phyloP scores from a whole-genome alignment of 2,113 vertebrate genomes.

The Charadrius vociferus region DNA sequence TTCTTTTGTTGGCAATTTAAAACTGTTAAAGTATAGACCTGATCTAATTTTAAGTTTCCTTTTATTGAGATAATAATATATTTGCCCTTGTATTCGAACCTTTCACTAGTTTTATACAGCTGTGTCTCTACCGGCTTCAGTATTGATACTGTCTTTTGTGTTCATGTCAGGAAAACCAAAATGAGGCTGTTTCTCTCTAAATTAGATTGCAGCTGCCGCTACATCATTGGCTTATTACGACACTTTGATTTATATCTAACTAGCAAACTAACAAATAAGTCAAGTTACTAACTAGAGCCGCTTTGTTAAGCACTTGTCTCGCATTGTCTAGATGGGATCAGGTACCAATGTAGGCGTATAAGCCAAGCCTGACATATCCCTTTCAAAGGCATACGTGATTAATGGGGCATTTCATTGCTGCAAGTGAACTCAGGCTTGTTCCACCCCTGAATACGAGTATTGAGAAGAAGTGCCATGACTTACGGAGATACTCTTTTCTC shows the following conservation, averaged over 20 bases:
- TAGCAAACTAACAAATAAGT: conserved; percentile 69
- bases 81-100: neutral
- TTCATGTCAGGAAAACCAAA: conserved; percentile 18
- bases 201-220: conserved; percentile 52
- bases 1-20: neutral
- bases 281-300: conserved; percentile 50
- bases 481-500: neutral
- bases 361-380: conserved; percentile 68
- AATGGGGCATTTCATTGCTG: conserved; percentile 73
- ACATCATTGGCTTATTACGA: conserved; percentile 54
- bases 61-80: neutral
- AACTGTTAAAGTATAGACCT: neutral
- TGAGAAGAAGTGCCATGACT: conserved; percentile 23
- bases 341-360: conserved; percentile 64
- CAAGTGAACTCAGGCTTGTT: conserved; percentile 64
- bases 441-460: conserved; percentile 53
- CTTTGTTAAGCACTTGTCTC: conserved; percentile 58
- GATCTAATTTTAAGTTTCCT: neutral
- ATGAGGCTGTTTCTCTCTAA: conserved; percentile 51
- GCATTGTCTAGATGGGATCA: conserved; percentile 62
- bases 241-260: conserved; percentile 67
- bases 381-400: conserved; percentile 73
- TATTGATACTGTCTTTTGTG: conserved; percentile 50
- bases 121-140: neutral
- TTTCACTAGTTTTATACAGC: conserved; percentile 10